Base-by-base conservation (phyloP, 2,888 invertebrate species). In the Notodonta ziczac region DNA sequence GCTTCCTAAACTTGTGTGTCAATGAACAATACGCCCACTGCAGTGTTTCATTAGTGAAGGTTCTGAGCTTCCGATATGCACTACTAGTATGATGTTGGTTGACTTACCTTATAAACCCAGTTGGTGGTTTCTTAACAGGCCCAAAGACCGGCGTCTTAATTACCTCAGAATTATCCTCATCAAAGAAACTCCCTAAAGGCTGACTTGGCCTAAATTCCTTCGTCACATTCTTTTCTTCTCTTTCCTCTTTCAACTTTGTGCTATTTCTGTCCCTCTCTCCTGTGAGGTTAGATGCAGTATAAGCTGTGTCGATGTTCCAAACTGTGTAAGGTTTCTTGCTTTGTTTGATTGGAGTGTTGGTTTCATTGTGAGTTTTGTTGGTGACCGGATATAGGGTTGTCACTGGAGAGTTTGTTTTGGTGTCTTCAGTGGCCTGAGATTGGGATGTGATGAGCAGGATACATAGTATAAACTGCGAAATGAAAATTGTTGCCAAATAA, bases 191-290 rank as follows among this genome's bases (percentile, higher is more conserved):
- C 14, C 91, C 94, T 42, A 95, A 67, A 71, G 91, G 94, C 10
- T 89, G 93, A 76, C 95, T 95, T 3, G 95, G 94, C 58, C 86
- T 90, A 65, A 95, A 95, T 54, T 87, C 86, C 16, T 84, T 83
- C 12, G 72, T 74, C 39, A 67, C 72, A 56, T 83, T 82, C 24
- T 62, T 54, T 4, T 48, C 51, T 40, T 60, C 61, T 51, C 60
- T 65, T 39, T 50, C 60, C 56, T 61, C 57, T 59, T 58, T 70
- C 40, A 32, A 16, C 44, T 65, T 44, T n/a, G 76, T 81, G 6
- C 32, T 65, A 39, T 78, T 78, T 9, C 65, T 71, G 16, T 76
- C 71, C 10, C 62, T 61, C 46, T 74, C 68, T 54, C 74, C 74
- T 58, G 77, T 74, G 14, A 75, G 61, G 58, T 80, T 79, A 0